Conservation (phyloP, 1,140 invertebrate species). For the Drosophila lowei region DNA sequence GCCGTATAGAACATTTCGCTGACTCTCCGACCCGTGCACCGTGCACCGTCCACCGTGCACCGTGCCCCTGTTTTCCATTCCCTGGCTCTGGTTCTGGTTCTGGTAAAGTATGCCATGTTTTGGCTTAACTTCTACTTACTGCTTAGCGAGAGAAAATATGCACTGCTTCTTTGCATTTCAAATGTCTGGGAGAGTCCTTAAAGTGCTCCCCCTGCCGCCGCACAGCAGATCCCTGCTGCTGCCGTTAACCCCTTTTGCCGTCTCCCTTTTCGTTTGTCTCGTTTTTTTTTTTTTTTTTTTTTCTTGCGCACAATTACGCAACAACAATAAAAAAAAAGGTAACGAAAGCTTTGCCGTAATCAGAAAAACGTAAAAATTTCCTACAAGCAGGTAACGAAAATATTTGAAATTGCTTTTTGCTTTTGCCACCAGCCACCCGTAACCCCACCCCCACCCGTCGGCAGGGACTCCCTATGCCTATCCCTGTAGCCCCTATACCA, state of each 20-base stretch:
- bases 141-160: slow-evolving; percentile 31
- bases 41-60: not conserved
- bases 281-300: slow-evolving; percentile 8
- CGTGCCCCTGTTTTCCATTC: not conserved
- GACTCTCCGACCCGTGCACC: slow-evolving; percentile 18
- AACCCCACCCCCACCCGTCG: slow-evolving; percentile 13
- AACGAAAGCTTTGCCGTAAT: slow-evolving; percentile 59
- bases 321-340: slow-evolving; percentile 55
- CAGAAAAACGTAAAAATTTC: slow-evolving; percentile 79
- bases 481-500: not conserved
- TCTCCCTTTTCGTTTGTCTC: slow-evolving; percentile 26
- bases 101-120: slow-evolving; percentile 36
- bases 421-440: slow-evolving; percentile 35
- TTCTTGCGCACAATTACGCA: slow-evolving; percentile 76
- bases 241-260: slow-evolving; percentile 67
- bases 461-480: not conserved
- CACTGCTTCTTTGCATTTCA: slow-evolving; percentile 54
- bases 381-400: slow-evolving; percentile 77
- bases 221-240: not conserved
- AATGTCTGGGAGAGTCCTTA: slow-evolving; percentile 44
- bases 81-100: not conserved
- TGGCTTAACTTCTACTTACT: slow-evolving; percentile 3
- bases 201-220: slow-evolving; percentile 18
- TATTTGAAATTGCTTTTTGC: slow-evolving; percentile 79
- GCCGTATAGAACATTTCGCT: slow-evolving; percentile 19